Base-by-base conservation (phyloP, 2,113 vertebrate species). In the Tringa solitaria region DNA sequence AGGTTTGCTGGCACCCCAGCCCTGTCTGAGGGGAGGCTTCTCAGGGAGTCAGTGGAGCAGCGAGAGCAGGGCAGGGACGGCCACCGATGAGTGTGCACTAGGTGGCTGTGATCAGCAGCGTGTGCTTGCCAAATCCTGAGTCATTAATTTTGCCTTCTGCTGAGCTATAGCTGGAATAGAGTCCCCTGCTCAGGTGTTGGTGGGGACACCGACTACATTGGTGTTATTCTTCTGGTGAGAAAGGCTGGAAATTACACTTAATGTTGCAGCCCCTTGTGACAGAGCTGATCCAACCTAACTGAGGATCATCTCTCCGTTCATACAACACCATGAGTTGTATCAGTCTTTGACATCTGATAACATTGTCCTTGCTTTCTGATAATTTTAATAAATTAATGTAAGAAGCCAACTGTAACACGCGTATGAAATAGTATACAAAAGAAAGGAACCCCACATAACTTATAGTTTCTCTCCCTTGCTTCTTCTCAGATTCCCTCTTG, bases 81-180 rank as follows among this genome's bases (percentile, higher is more conserved):
- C 80, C 39, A 21, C 65, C 75, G 89, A 63, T 93, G 92, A 94
- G 90, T 80, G 61, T 81, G 85, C 50, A 32, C 56, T 67, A 35
- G 68, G 91, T 87, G 72, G 75, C 84, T 96, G 89, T 57, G 84
- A 97, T 95, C 91, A 96, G 93, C 95, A 89, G 88, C 3, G 8
- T 91, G 87, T 79, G 64, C 84, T 85, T 91, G 90, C 96, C 94
- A 93, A 95, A 90, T 72, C 92, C 79, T 83, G 84, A 95, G 75
- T 94, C 94, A 91, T 73, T 92, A 53, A 83, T 86, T 95, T 91
- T 1, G 16, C 8, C 2, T 96, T 95, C 96, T 96, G 81, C 81
- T 94, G 93, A 89, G 77, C 89, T 82, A 61, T 73, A 90, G 53
- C 85, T 87, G 24, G 74, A 75, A 81, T 46, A 95, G 61, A 89